Base-by-base conservation (phyloP, 2,888 invertebrate genomes). In the Acanthoscelides obtectus region DNA sequence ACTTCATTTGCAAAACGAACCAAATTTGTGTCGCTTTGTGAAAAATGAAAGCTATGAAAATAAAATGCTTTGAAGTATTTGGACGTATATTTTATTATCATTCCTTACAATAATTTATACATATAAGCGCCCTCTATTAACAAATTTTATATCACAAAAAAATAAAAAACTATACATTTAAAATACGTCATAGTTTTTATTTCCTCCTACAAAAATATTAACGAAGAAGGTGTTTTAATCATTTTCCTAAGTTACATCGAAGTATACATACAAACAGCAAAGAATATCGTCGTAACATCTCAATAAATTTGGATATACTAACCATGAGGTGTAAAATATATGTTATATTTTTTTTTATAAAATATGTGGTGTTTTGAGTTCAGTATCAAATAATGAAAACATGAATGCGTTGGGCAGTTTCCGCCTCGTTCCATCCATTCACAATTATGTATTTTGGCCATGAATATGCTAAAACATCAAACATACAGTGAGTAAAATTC, bases 111-210 rank as follows among this genome's bases (percentile, higher is more conserved):
- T 80, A 80, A 84, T 78, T 83, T 84, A 82, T 84, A 84, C 84
- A 85, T 80, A 84, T 83, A 85, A 85, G 85, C 85, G 82, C 81
- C 82, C 82, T 78, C 85, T 85, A 85, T 85, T 83, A 85, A 85
- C 85, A 85, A 84, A 82, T 85, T n/a, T 84, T 84, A 81, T 84
- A 83, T 80, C 81, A 83, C 83, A 83, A 82, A 84, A 81, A 81
- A 83, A 84, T 83, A 82, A 79, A 84, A 84, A 84, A 84, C 84
- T 83, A 83, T 84, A 84, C 83, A 81, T 81, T 81, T 79, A 79
- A 80, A 80, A 79, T 79, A 74, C 70, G 73, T 74, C 72, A 72
- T 67, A 73, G 69, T 73, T 70, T 67, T 74, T 70, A 72, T 66
- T 71, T 71, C 67, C 70, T 69, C 21, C 69, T 71, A 73, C 67